Conservation (phyloP, 2,797 vertebrate species). For the Tiaroga cobitis region DNA sequence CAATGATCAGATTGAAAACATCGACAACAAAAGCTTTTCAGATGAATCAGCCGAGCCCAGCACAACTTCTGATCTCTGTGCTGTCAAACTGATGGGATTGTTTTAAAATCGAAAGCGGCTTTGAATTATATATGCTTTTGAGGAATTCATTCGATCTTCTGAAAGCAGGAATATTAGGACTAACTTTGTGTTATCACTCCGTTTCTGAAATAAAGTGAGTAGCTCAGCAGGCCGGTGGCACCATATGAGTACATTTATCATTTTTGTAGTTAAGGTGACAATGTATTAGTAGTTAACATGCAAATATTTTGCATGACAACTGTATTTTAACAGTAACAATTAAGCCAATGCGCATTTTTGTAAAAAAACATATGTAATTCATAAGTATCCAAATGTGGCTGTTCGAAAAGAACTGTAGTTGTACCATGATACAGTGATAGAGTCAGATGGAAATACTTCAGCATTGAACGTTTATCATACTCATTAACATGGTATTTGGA, state of each 20-base stretch:
- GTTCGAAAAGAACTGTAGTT: not conserved
- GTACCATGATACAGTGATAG: no score
- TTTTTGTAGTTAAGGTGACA: no score
- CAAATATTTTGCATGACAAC: not conserved
- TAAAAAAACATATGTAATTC: not conserved
- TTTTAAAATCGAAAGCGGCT: not conserved
- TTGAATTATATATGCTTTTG: slow-evolving; percentile 11
- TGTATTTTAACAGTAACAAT: not conserved
- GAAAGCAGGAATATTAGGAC: not conserved
- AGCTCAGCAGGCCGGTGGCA: not conserved
- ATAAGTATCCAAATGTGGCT: not conserved
- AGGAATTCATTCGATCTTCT: not conserved
- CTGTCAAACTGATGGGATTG: not conserved
- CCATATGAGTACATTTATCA: not conserved
- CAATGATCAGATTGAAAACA: slow-evolving; percentile 5
- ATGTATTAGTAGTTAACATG: not conserved
- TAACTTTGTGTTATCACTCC: slow-evolving; percentile 5
- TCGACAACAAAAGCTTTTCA: slow-evolving; percentile 32
- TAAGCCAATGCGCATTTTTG: not conserved
- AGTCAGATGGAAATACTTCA: no score
- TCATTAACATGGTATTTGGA: not conserved
- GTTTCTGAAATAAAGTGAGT: not conserved
- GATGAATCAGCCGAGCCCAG: slow-evolving; percentile 21
- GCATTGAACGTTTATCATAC: not conserved
- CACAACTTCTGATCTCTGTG: not conserved